Conservation (phyloP, 2,797 vertebrate genomes). For the Falco naumanni region DNA sequence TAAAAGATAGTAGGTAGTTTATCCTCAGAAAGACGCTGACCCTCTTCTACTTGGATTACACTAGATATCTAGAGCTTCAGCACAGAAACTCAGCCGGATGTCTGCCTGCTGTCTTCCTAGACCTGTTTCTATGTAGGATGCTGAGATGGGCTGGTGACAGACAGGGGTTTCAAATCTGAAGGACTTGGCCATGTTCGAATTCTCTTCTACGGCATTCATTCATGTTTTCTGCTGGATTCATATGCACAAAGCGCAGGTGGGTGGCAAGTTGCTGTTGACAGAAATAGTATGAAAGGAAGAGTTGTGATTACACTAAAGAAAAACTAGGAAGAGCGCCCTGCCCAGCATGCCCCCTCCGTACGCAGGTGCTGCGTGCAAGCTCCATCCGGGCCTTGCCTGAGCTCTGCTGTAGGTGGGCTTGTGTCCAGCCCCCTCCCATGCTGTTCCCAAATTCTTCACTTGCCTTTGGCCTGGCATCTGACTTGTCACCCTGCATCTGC, state of each 20-base stretch:
- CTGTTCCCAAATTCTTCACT: not conserved
- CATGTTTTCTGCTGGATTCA: not conserved
- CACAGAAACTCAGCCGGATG: not conserved
- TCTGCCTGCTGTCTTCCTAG: not conserved
- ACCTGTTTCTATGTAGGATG: not conserved
- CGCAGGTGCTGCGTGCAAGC: not conserved
- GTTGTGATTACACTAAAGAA: not conserved
- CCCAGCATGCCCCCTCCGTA: no score
- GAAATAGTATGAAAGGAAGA: not conserved
- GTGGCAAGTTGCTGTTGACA: not conserved
- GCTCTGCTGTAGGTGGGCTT: not conserved
- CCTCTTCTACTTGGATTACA: not conserved
- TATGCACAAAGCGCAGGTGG: not conserved
- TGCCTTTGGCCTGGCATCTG: not conserved
- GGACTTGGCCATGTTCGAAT: not conserved
- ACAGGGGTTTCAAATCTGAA: not conserved
- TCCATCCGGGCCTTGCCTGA: not conserved
- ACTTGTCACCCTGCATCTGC: not conserved
- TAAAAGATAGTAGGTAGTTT: not conserved
- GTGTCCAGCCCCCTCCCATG: not conserved
- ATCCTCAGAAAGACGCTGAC: rapidly evolving
- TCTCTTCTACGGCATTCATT: not conserved
- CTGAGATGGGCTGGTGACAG: not conserved
- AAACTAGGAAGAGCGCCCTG: not conserved
- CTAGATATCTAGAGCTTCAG: not conserved